A percentile compares a stretch with the other conserved stretches of the same genome.
Evolutionary conservation across 1,140 invertebrate genomes (phyloP).

Genomic region (Drosophila insularis): DNA sequence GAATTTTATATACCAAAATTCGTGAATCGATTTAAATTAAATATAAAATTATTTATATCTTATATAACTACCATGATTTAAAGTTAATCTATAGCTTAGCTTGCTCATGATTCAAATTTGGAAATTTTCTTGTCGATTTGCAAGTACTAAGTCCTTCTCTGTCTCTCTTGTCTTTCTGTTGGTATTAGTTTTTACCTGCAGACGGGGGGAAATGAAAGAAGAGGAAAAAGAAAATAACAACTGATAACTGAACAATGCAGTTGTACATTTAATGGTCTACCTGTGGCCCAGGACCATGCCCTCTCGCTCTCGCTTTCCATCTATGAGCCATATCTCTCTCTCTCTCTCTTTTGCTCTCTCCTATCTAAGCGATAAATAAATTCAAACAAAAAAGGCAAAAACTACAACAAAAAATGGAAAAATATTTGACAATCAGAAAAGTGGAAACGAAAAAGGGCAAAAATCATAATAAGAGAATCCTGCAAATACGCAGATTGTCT

Average conservation of each 20-base stretch:
- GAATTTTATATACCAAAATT: too few relatives aligned
- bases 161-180: conserved; percentile 24
- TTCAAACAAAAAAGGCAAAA: conserved; percentile 17
- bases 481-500: neutral
- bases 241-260: conserved; percentile 69
- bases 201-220: neutral
- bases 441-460: conserved; percentile 29
- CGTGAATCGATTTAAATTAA: too few relatives aligned
- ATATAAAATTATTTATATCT: too few relatives aligned
- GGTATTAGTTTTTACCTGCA: conserved; percentile 71
- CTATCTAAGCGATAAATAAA: neutral
- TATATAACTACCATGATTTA: too few relatives aligned
- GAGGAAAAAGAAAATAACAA: neutral
- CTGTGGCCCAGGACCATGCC: conserved; percentile 41
- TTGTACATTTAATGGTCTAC: conserved; percentile 44
- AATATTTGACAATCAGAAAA: conserved; percentile 75
- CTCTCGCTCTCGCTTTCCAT: neutral
- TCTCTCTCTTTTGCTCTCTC: neutral
- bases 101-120: too few relatives aligned
- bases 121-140: neutral
- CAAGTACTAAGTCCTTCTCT: neutral
- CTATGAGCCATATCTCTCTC: neutral
- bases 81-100: too few relatives aligned
- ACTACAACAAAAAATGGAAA: conserved; percentile 17
- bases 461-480: conserved; percentile 24